Base-by-base conservation (phyloP, 2,113 vertebrate species). In the Silurus meridionalis region DNA sequence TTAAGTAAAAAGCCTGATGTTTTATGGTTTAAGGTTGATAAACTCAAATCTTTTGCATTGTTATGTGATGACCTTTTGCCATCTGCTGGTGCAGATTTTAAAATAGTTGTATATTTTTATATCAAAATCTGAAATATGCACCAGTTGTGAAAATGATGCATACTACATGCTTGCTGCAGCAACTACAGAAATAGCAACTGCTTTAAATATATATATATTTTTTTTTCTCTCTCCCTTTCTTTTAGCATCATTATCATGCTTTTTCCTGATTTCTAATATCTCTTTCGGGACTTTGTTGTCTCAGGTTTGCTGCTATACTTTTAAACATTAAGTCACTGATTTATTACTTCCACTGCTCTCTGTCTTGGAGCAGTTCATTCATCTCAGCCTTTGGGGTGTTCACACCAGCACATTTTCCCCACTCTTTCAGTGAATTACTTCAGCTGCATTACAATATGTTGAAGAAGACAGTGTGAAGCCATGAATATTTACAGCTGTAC, bases 1-100 rank as follows among this genome's bases (percentile, higher is more conserved):
- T 21, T 37, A 80, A 80, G 2, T 80, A 60, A 80, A 80, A 80
- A 46, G 15, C 75, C 55, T 80, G 78, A 55, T 80, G 78, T 80
- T 80, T 80, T 60, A 80, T 21, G 8, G 78, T 15, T 60, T 57
- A 7, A 57, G 13, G 23, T 57, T 28, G 14, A 13, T 28, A 78
- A 78, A 6, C 23, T 37, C 37, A 37, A 37, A 77, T 53, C 50
- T 74, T 75, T 53, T 53, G 13, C 23, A n/a, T 2, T 77, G 50
- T 77, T 7, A 77, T 53, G 50, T 77, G 50, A 37, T 37, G 37
- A 37, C 37, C 2, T 8, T 77, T 77, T 53, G 21, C 21, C 23
- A 53, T 77, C 5, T 77, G 46, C 14, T 48, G 46, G 37, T 72
- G 15, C 17, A 19, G 1, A 46, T 19, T 66, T 17, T 15, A 46